Evolutionary conservation across 2,113 vertebrate genomes (phyloP).

Genomic region (Pao palembangensis): DNA sequence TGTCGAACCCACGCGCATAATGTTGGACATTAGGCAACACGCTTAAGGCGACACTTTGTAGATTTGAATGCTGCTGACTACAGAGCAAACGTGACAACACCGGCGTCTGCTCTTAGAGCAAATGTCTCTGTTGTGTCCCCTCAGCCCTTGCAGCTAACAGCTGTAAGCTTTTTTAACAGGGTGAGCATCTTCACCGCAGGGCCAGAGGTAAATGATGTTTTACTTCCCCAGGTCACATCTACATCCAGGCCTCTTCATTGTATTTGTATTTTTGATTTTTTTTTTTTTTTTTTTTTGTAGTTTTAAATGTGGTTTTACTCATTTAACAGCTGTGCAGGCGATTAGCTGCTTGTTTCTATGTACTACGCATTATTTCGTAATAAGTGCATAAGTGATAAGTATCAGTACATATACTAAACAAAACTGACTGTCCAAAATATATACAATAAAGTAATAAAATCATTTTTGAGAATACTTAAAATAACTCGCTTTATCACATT

Average conservation of each 20-base stretch:
- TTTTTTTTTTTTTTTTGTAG: not conserved
- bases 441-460: too few species aligned
- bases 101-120: constrained; percentile 20
- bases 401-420: too few species aligned
- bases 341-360: too few species aligned
- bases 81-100: constrained; percentile 12
- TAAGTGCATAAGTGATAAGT: too few species aligned
- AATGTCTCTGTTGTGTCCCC: constrained; percentile 43
- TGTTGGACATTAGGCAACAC: constrained; percentile 49
- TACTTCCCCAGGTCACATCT: constrained; percentile 24
- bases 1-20: constrained; percentile 17
- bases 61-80: constrained; percentile 22
- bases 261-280: not conserved
- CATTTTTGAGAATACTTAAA: too few species aligned
- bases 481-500: too few species aligned
- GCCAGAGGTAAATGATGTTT: constrained; percentile 31
- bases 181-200: constrained; percentile 19
- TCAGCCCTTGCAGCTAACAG: constrained; percentile 22
- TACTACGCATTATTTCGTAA: too few species aligned
- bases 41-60: constrained; percentile 27
- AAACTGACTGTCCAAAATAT: too few species aligned
- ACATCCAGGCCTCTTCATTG: not conserved
- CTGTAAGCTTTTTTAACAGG: constrained; percentile 44
- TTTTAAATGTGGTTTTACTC: not conserved
- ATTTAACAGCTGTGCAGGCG: too few species aligned